phyloP scores from a whole-genome alignment of 1,140 invertebrate species.

The Mycetomoellerius zeteki region DNA sequence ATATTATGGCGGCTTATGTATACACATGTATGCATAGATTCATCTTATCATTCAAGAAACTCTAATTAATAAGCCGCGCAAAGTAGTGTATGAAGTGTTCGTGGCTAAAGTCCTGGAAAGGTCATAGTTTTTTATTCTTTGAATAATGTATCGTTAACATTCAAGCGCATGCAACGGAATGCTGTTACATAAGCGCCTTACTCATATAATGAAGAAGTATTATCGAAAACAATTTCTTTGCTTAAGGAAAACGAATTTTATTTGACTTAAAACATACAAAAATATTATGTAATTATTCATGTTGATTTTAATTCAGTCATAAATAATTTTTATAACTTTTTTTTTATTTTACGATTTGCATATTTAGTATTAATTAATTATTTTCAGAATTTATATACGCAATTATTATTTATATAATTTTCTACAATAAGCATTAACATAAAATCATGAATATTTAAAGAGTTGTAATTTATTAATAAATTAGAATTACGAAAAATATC shows the following conservation, averaged over 20 bases:
- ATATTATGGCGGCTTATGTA: background rate
- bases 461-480: background rate
- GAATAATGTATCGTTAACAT: slow-evolving; percentile 55
- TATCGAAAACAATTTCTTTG: slow-evolving; percentile 23
- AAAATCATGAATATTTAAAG: background rate
- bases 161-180: slow-evolving; percentile 15
- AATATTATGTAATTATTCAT: background rate
- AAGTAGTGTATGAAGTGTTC: slow-evolving; percentile 24
- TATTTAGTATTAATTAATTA: background rate
- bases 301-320: background rate
- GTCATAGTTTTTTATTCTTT: slow-evolving; percentile 51
- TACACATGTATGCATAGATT: slow-evolving; percentile 19
- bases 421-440: background rate
- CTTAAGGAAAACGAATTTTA: background rate
- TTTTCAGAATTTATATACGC: background rate
- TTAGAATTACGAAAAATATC: background rate
- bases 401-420: background rate
- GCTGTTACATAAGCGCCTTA: slow-evolving; percentile 29
- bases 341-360: background rate
- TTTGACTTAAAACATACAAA: background rate
- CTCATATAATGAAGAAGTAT: background rate
- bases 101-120: slow-evolving; percentile 34
- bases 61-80: slow-evolving; percentile 36
- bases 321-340: background rate
- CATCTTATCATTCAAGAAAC: slow-evolving; percentile 47